Conservation (phyloP, 2,113 vertebrate genomes). For the Diglossa brunneiventris region DNA sequence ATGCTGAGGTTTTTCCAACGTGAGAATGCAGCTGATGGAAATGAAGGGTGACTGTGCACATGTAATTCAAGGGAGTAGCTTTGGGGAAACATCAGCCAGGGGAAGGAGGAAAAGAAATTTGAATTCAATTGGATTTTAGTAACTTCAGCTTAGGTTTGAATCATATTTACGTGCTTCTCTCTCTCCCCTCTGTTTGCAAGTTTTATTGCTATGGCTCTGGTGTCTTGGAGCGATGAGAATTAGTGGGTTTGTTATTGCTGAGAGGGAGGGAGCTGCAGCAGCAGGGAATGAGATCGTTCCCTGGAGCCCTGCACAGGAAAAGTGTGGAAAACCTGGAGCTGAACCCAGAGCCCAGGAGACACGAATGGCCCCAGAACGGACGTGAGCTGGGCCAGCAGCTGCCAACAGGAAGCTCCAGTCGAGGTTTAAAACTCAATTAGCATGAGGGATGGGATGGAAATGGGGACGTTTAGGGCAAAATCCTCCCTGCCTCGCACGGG, state of each 20-base stretch:
- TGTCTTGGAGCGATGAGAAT: slow-evolving; percentile 11
- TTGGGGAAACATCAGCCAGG: neutral
- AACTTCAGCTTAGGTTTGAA: slow-evolving; percentile 16
- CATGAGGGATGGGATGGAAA: neutral
- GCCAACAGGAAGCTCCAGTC: neutral
- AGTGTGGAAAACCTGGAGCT: neutral
- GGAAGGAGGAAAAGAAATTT: neutral
- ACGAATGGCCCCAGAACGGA: neutral
- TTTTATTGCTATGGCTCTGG: neutral
- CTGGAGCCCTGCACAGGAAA: slow-evolving; percentile 1
- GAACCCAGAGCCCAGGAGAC: neutral
- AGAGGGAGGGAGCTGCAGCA: neutral
- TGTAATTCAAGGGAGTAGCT: neutral
- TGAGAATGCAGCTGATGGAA: neutral
- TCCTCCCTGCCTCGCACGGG: rapidly evolving
- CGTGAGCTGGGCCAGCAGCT: neutral
- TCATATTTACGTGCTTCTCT: slow-evolving; percentile 4
- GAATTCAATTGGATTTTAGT: slow-evolving; percentile 17
- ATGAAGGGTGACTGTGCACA: neutral
- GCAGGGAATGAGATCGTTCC: neutral
- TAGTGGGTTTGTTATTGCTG: neutral
- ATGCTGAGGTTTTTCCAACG: rapidly evolving
- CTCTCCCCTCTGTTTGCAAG: neutral
- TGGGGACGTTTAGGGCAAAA: neutral
- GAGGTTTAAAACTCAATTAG: neutral